Base-by-base conservation (phyloP, 1,140 invertebrate species). In the Drosophila oshimai region DNA sequence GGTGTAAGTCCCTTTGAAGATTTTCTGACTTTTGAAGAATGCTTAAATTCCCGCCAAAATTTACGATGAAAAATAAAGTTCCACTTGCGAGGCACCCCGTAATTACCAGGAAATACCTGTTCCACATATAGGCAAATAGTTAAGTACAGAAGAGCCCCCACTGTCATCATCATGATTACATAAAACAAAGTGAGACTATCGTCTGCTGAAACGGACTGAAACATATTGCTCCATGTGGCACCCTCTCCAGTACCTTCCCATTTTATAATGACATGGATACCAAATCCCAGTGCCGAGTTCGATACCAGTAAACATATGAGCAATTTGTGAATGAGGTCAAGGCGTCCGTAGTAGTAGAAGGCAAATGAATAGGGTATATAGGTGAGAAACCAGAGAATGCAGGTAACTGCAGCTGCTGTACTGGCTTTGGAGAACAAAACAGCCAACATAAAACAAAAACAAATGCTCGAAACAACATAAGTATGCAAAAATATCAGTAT, bases 271-370 rank as follows among this genome's bases (percentile, higher is more conserved):
- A 96, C 69, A 70, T 94, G 92, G 34, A 95, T 94, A 1, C 95
- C 95, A 80, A 94, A 95, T 0, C 95, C 94, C 94, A 97, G 94
- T 0, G 95, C 95, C 0, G 95, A 94, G 77, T 96, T 96, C 2
- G 94, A 92, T 3, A 96, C 0, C 0, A 61, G 83, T n/a, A n/a
- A n/a, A 80, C 94, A 94, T 3, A 93, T 91, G 3, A 92, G n/a
- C 0, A 94, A 61, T 74, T 95, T 95, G 0, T 90, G 73, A 0
- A 45, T 22, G 0, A 92, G 57, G 0, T 89, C 91, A 24, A 95
- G 73, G 2, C 90, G 65, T 4, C 92, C 90, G 57, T 96, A 96
- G 49, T 93, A 92, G 1, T 91, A 88, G 24, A 92, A 89, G 17
- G 96, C 86, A 58, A 96, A 93, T 36, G 93, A 92, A 68, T 94